Percentiles rank a stretch among this genome's conserved stretches.
phyloP scores from a whole-genome alignment of 2,797 vertebrate genomes.

The Gambusia yucatana region DNA sequence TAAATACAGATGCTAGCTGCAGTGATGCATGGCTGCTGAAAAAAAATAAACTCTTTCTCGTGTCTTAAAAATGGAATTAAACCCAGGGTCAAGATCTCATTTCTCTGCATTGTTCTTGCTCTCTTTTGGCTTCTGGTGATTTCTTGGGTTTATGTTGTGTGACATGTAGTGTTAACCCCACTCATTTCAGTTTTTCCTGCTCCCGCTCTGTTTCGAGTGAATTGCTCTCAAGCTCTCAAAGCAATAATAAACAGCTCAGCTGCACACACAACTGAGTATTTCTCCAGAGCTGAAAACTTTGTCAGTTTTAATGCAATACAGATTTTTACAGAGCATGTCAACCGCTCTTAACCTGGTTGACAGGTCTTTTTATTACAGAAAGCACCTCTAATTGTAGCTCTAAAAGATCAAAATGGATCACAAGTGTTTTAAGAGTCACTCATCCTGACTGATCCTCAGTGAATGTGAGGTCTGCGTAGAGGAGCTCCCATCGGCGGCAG shows the following conservation, averaged over 20 bases:
- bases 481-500: constrained; percentile 55
- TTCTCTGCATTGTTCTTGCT: constrained; percentile 18
- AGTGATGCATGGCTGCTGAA: constrained; percentile 67
- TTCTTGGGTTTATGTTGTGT: constrained; percentile 57
- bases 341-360: constrained; percentile 43
- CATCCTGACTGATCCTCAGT: constrained; percentile 65
- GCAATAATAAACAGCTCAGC: constrained; percentile 50
- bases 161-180: constrained; percentile 52
- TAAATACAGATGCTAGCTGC: constrained; percentile 76
- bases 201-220: constrained; percentile 43
- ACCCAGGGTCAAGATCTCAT: constrained; percentile 66
- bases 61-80: constrained; percentile 38
- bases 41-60: constrained; percentile 67
- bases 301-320: constrained; percentile 30
- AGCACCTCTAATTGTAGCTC: constrained; percentile 41
- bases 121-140: constrained; percentile 54
- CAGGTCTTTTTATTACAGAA: constrained; percentile 45
- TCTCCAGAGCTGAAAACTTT: constrained; percentile 22
- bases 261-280: constrained; percentile 19
- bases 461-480: constrained; percentile 52
- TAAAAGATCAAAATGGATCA: constrained; percentile 64
- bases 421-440: constrained; percentile 60
- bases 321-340: constrained; percentile 42
- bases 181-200: constrained; percentile 50
- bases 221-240: constrained; percentile 41